Evolutionary conservation across 2,113 vertebrate genomes (phyloP), one percentile per base, ranked within the genome.

Genomic region (Paramormyrops kingsleyae): DNA sequence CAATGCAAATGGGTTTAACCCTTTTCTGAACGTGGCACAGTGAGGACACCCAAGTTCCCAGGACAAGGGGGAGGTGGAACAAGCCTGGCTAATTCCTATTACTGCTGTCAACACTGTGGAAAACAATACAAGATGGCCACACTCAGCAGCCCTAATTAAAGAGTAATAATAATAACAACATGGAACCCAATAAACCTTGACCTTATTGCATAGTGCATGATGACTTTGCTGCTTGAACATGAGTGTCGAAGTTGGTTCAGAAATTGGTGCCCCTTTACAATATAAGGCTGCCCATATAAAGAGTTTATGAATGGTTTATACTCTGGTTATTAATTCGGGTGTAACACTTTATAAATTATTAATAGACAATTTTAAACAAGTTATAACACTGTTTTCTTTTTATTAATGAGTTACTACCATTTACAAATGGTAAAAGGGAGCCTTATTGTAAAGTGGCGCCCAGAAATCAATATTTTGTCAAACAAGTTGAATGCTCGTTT

Each of bases 1-100:
- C 88, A 84, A 88, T 88, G 90, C 88, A 89, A 89, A 89, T 83
- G 74, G 49, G 39, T 83, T 89, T 83, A 89, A 89, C 88, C 74
- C 74, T 50, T 83, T 89, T 47, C 53, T 62, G 62, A 89, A 52
- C 13, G 4, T 35, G 17, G 66, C 8, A n/a, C 47, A 21, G 70
- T 12, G 21, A 35, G 83, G 88, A n/a, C 50, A 27, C 35, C 35
- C 31, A 27, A n/a, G 31, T n/a, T 44, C 88, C 66, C 47, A 27
- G 62, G 44, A 19, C 31, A 66, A 19, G 27, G 66, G 13, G n/a
- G 62, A 21, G 52, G 24, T 46, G 31, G 49, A 89, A 53, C 31
- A 19, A 89, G 24, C 74, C 12, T 27, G n/a, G 27, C 49, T 83
- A 39, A 44, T 83, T 89, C 80, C 70, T 46, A 42, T 39, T 10